Evolutionary conservation across 2,797 vertebrate species (phyloP).

Genomic region (Oreochromis grahami): DNA sequence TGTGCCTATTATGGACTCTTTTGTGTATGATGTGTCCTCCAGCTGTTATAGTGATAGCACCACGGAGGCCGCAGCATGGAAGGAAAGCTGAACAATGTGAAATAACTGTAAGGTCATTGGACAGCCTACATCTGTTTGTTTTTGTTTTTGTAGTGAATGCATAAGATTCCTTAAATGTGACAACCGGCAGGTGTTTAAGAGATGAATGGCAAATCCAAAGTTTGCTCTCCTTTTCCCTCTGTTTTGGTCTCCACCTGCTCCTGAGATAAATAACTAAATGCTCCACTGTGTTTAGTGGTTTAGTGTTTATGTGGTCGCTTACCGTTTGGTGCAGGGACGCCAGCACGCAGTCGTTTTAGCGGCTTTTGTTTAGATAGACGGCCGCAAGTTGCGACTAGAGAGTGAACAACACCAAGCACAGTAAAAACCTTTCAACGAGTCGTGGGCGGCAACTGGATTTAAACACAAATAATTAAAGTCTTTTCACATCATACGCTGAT

Average conservation of each 20-base stretch:
- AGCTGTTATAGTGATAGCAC: background rate
- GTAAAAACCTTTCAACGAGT: background rate
- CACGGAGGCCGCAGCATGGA: background rate
- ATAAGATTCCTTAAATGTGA: background rate
- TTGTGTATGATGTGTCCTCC: background rate
- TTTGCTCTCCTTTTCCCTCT: background rate
- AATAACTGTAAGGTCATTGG: background rate
- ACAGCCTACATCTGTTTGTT: background rate
- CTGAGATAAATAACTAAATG: background rate
- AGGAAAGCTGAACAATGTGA: background rate
- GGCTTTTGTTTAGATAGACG: background rate
- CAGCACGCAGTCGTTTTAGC: background rate
- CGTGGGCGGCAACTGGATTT: background rate
- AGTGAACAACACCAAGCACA: background rate
- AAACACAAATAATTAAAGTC: background rate
- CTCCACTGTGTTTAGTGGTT: background rate
- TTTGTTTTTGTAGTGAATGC: background rate
- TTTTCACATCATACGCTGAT: background rate
- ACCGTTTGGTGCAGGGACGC: rapidly evolving
- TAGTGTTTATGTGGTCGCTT: background rate
- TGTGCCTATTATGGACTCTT: background rate
- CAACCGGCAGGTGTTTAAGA: background rate
- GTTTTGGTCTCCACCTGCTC: background rate
- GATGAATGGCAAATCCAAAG: background rate
- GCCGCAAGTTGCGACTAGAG: background rate